phyloP scores from a whole-genome alignment of 2,113 vertebrate genomes.

The Oreamnos americanus region DNA sequence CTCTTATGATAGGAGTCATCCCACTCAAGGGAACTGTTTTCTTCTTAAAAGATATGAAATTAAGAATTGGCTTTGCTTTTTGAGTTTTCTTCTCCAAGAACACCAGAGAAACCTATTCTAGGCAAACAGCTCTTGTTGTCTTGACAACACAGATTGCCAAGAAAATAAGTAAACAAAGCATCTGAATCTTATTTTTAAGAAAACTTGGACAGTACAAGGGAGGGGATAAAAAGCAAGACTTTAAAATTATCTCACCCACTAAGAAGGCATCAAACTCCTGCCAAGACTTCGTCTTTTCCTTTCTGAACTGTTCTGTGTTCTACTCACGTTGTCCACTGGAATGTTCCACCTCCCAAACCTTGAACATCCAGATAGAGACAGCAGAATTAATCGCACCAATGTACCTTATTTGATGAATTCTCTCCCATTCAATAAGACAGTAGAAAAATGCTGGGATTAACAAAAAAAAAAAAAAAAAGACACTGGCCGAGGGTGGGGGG shows the following conservation, averaged over 20 bases:
- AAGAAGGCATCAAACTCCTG: not conserved
- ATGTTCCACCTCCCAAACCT: not conserved
- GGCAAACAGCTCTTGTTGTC: slow-evolving; percentile 59
- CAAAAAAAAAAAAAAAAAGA: not conserved
- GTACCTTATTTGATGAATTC: not conserved
- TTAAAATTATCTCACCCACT: not conserved
- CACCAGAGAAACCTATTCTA: slow-evolving; percentile 31
- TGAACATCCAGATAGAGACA: not conserved
- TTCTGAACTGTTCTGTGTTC: not conserved
- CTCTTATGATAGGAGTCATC: not conserved
- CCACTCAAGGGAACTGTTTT: slow-evolving; percentile 17
- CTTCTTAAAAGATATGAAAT: not conserved
- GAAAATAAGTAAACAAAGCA: slow-evolving; percentile 62
- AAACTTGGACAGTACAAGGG: slow-evolving; percentile 29
- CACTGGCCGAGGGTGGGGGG: not conserved
- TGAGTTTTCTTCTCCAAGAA: slow-evolving; percentile 9
- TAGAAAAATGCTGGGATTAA: not conserved
- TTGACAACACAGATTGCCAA: slow-evolving; percentile 65
- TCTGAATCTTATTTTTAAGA: slow-evolving; percentile 46
- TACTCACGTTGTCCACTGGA: not conserved
- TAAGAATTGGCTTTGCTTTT: slow-evolving; percentile 17
- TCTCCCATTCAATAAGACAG: not conserved
- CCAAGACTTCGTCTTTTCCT: not conserved
- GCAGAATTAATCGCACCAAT: not conserved
- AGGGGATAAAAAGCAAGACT: not conserved